phyloP scores from a whole-genome alignment of 1,140 invertebrate species.

The Bombus pyrosoma region DNA sequence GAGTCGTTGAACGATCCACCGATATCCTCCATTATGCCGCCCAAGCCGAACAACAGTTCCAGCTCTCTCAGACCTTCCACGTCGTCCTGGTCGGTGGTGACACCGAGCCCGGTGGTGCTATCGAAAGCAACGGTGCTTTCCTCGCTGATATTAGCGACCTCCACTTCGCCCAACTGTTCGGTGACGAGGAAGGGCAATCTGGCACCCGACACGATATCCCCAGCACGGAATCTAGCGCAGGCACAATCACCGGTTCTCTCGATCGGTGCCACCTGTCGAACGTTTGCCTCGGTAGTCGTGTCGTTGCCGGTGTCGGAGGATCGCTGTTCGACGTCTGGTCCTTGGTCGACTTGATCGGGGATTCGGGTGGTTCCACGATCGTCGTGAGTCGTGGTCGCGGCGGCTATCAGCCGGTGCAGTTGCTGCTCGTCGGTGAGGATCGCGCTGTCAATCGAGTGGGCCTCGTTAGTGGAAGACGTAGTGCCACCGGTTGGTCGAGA shows the following conservation, averaged over 20 bases:
- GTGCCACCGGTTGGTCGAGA: constrained; percentile 64
- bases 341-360: constrained; percentile 1
- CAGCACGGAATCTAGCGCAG: constrained; percentile 25
- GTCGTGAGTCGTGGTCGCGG: background rate
- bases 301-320: background rate
- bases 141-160: constrained; percentile 14
- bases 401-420: background rate
- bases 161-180: constrained; percentile 16
- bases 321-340: background rate
- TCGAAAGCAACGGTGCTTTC: constrained; percentile 14
- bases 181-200: background rate
- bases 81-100: constrained; percentile 47
- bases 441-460: constrained; percentile 23
- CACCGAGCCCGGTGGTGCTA: constrained; percentile 3
- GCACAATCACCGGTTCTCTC: background rate
- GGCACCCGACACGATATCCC: constrained; percentile 8
- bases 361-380: constrained; percentile 1
- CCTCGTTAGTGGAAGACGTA: constrained; percentile 61
- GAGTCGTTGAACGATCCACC: constrained; percentile 67
- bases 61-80: constrained; percentile 57
- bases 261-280: background rate
- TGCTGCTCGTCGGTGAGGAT: constrained; percentile 23
- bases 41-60: constrained; percentile 74
- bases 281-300: background rate
- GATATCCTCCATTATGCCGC: constrained; percentile 73